Evolutionary conservation across 1,140 invertebrate species (phyloP), one percentile per base, ranked within the genome.

Genomic region (Pseudobourletiella spinata): DNA sequence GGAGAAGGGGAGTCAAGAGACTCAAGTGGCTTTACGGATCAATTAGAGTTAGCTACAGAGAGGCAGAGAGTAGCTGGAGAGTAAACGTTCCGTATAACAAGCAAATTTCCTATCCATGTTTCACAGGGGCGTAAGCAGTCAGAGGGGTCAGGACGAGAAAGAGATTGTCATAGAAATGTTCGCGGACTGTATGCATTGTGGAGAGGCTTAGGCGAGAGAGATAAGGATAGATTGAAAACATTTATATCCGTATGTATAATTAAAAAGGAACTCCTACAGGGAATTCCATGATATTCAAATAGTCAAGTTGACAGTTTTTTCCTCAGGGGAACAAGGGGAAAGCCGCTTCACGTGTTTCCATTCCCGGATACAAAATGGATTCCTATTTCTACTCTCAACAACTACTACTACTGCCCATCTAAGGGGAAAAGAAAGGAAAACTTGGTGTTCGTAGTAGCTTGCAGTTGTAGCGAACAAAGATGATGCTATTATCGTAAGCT

Each of bases 251-350:
- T 63, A 57, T 58, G 61, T 55, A 66, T 66, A 66, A 66, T 66
- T 66, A 66, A 66, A 66, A 64, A 46, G 57, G 51, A 57, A 57
- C 24, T 58, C 56, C 64, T 59, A 25, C 24, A 50, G 64, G 64
- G 60, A 66, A 62, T 66, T 62, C 48, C 57, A 57, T 55, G 56
- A 63, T 63, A 62, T 65, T 65, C 64, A 63, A 66, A 66, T 66
- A 62, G 64, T 62, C 64, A 62, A 65, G 64, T 66, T 66, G 64
- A 66, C 64, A 66, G 64, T 66, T 66, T 54, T 66, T 42, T 52
- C 51, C 64, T 56, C 35, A 43, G 32, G 56, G 64, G 57, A 62
- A 59, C 32, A 43, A 55, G 51, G 58, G 57, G 28, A 64, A 52
- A 54, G 57, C 51, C 42, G 29, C 26, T 64, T 64, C 62, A 64